Evolutionary conservation across 2,113 vertebrate species (phyloP).

Genomic region (Pituophis catenifer): DNA sequence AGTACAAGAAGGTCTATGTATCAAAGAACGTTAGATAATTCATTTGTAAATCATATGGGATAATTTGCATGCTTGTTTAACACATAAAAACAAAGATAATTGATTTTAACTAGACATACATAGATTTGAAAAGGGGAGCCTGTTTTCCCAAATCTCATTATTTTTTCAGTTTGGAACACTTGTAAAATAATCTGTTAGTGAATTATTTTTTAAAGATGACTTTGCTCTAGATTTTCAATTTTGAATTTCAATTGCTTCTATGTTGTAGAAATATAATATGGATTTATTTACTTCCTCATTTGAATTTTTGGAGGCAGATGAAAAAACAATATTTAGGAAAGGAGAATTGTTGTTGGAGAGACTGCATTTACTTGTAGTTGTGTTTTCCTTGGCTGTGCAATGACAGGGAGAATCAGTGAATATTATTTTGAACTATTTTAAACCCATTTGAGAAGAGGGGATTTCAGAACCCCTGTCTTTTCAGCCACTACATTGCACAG

Average conservation of each 20-base stretch:
- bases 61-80: background rate
- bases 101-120: background rate
- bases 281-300: background rate
- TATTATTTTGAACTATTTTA: background rate
- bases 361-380: background rate
- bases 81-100: background rate
- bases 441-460: background rate
- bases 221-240: background rate
- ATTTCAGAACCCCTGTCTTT: background rate
- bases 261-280: background rate
- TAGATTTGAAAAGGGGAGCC: background rate
- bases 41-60: background rate
- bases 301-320: constrained; percentile 6
- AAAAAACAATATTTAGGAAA: constrained; percentile 1
- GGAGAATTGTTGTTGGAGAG: background rate
- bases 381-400: background rate
- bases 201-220: background rate
- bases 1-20: background rate
- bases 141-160: background rate
- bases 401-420: background rate
- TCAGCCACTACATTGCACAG: background rate
- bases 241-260: background rate
- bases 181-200: background rate
- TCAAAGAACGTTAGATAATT: background rate
- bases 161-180: background rate